Evolutionary conservation across 1,140 invertebrate species (phyloP).

Genomic region (Aphaenogaster ashmeadi): DNA sequence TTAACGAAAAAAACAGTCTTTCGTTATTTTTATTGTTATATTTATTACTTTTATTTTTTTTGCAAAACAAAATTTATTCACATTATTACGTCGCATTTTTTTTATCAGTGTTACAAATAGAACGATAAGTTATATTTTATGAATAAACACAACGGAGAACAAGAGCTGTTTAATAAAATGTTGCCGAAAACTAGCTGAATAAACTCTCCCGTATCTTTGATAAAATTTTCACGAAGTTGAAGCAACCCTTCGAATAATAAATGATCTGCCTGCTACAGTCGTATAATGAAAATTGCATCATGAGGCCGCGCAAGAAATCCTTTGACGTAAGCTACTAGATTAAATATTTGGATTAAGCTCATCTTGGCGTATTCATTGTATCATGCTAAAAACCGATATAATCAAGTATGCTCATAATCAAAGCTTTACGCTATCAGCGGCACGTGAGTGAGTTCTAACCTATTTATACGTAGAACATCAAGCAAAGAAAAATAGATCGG

Average conservation of each 20-base stretch:
- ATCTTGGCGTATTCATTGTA: constrained; percentile 34
- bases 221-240: constrained; percentile 62
- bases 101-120: background rate
- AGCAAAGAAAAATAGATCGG: background rate
- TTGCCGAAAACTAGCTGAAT: constrained; percentile 33
- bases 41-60: too few relatives aligned
- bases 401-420: constrained; percentile 4
- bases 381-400: constrained; percentile 12
- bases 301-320: constrained; percentile 62
- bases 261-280: constrained; percentile 25
- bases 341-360: constrained; percentile 64
- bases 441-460: background rate
- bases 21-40: background rate
- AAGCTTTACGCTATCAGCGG: background rate
- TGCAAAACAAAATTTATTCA: background rate
- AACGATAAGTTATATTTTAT: background rate
- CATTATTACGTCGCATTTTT: background rate
- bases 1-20: background rate
- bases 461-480: background rate
- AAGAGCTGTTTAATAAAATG: constrained; percentile 36
- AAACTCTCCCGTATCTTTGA: constrained; percentile 49
- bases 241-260: constrained; percentile 66
- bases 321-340: constrained; percentile 66
- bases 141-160: background rate
- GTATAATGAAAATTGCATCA: constrained; percentile 65